These are phyloP conservation scores for Calonectris borealis DNA, from an alignment of 2,113 vertebrate species.

Conservation along the genomic window DNA sequence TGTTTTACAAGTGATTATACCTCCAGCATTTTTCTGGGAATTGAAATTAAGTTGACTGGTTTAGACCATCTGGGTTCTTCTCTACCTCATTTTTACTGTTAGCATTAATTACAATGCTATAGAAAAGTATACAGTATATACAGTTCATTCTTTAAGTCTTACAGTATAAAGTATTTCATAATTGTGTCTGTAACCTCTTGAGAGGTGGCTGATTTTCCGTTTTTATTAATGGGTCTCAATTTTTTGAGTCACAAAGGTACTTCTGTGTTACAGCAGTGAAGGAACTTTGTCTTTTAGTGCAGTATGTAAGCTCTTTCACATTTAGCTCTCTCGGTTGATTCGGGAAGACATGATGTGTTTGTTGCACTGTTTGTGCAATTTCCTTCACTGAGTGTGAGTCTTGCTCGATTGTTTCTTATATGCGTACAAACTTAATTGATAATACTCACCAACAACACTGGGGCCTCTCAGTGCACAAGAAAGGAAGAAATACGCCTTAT, in stretches of 20 bases:
- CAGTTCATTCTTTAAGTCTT: neutral
- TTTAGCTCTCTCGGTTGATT: neutral
- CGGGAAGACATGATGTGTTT: neutral
- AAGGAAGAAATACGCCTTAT: neutral
- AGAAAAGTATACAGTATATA: neutral
- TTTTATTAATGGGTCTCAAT: neutral
- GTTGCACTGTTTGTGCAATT: neutral
- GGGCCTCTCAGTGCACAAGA: neutral
- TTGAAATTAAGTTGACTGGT: neutral
- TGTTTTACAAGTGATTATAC: neutral
- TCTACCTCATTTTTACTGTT: neutral
- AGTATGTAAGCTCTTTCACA: neutral
- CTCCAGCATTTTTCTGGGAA: neutral
- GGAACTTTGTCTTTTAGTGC: neutral
- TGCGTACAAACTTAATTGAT: neutral
- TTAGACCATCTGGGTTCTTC: neutral
- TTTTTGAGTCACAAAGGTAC: neutral
- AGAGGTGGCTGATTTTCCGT: neutral
- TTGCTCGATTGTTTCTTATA: neutral
- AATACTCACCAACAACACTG: neutral
- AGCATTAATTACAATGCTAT: neutral
- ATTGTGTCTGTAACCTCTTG: neutral
- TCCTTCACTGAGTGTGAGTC: neutral
- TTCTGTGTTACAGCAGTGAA: neutral
- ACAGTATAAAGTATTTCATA: neutral